A percentile compares a stretch with the other conserved stretches of the same genome.
These are phyloP conservation scores for Magallana gigas DNA, from an alignment of 1,140 invertebrate species.

Conservation along the genomic window DNA sequence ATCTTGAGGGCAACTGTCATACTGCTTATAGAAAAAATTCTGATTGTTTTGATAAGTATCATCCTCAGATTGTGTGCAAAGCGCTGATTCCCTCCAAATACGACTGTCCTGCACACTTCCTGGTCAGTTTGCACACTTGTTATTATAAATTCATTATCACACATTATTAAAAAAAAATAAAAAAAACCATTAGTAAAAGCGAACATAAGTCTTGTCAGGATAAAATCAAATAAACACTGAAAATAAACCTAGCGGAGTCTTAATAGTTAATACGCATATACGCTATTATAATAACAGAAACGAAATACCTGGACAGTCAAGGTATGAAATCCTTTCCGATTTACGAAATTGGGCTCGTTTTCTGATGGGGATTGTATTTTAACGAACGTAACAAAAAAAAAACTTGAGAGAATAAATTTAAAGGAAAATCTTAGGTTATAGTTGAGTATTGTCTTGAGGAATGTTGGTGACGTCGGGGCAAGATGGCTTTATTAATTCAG, in stretches of 20 bases:
- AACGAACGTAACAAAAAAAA: conserved; percentile 38
- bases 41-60: conserved; percentile 2
- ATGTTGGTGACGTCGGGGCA: too few relatives aligned
- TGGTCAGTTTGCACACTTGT: neutral
- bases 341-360: conserved; percentile 38
- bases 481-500: too few relatives aligned
- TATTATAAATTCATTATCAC: neutral
- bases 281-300: too few relatives aligned
- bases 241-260: neutral
- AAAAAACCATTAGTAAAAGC: neutral
- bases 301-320: conserved; percentile 45
- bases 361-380: conserved; percentile 29
- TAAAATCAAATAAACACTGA: neutral
- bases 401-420: too few relatives aligned
- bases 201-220: neutral
- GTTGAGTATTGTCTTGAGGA: too few relatives aligned
- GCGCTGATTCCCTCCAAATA: conserved; percentile 30
- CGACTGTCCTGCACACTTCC: neutral
- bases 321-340: conserved; percentile 43
- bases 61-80: conserved; percentile 49
- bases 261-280: neutral
- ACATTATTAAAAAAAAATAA: too few relatives aligned
- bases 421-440: too few relatives aligned
- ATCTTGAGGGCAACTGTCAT: neutral
- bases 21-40: neutral